Conservation (phyloP, 2,113 vertebrate genomes). For the Caracal caracal region DNA sequence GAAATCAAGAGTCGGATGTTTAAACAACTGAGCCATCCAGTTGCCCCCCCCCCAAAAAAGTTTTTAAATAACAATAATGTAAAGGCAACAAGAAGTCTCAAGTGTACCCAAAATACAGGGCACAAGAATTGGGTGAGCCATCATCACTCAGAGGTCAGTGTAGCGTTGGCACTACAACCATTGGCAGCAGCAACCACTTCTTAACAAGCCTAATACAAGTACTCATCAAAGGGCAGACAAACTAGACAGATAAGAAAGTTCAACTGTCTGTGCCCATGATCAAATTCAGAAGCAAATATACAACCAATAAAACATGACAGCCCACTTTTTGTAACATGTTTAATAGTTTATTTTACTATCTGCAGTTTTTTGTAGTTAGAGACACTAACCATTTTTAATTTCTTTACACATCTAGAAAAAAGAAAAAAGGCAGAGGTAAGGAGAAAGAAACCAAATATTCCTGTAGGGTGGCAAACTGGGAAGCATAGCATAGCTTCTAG, state of each 20-base stretch:
- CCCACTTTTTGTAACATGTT: neutral
- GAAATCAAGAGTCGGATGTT: too few species aligned
- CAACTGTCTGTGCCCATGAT: neutral
- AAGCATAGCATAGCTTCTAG: neutral
- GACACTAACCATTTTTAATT: slow-evolving; percentile 8
- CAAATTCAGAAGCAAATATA: neutral
- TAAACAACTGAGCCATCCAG: too few species aligned
- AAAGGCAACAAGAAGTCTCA: neutral
- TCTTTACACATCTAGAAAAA: neutral
- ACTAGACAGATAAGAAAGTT: neutral
- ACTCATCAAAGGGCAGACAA: neutral
- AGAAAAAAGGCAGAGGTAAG: neutral
- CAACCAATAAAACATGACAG: neutral
- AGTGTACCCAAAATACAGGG: neutral
- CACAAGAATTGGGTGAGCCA: neutral
- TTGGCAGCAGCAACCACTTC: neutral
- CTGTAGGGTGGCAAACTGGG: neutral
- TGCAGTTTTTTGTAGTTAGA: neutral
- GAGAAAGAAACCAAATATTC: neutral
- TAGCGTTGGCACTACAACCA: neutral
- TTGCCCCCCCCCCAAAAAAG: too few species aligned
- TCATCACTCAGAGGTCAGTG: neutral
- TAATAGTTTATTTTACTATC: neutral
- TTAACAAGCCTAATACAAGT: neutral
- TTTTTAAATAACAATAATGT: neutral